These are phyloP conservation scores for Strigamia maritima DNA, from an alignment of 2,888 invertebrate genomes.

Conservation along the genomic window DNA sequence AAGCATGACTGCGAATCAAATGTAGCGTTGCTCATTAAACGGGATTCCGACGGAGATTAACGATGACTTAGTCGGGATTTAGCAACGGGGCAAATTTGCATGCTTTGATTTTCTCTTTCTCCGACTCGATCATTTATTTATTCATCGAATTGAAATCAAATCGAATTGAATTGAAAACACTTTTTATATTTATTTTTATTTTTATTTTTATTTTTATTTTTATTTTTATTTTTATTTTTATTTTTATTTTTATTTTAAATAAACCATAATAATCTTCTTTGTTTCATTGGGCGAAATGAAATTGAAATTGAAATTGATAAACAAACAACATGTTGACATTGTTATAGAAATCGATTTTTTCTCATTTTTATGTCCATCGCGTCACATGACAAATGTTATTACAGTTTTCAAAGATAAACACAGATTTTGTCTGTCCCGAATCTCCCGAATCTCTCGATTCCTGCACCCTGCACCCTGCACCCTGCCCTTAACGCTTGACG, in stretches of 20 bases:
- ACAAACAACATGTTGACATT: not conserved
- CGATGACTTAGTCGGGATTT: constrained; percentile 28
- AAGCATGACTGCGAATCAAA: constrained; percentile 34
- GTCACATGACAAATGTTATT: not conserved
- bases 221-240: no score
- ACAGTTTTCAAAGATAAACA: constrained; percentile 28
- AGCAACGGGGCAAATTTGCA: constrained; percentile 33
- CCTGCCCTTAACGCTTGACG: constrained; percentile 32
- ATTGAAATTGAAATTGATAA: no score
- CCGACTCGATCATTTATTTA: constrained; percentile 17
- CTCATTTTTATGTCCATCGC: not conserved
- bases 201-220: no score
- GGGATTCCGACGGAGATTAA: constrained; percentile 36
- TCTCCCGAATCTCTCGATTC: no score
- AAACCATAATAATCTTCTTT: no score
- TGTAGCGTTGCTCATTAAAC: constrained; percentile 36
- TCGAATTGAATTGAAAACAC: not conserved
- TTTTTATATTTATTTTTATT: no score
- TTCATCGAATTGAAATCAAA: not conserved
- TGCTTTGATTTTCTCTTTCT: constrained; percentile 11
- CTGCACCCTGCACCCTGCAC: constrained; percentile 16
- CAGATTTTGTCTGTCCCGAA: constrained; percentile 21
- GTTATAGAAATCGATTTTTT: constrained; percentile 1
- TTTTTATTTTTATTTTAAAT: no score
- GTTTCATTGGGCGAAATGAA: no score